Evolutionary conservation across 2,797 vertebrate genomes (phyloP).

Genomic region (Kryptopterus vitreolus): DNA sequence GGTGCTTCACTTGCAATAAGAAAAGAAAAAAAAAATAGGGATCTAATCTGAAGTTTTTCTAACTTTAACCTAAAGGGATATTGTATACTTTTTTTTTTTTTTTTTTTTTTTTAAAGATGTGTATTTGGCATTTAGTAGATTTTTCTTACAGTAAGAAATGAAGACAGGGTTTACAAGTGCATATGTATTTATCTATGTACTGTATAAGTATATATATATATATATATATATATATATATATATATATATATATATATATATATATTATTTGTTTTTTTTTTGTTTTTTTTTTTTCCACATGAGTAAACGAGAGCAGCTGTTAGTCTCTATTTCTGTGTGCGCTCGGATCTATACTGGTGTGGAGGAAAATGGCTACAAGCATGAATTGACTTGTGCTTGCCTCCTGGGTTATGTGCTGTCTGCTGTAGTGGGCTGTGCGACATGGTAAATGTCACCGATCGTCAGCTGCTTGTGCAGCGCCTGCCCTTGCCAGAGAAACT

Average conservation of each 20-base stretch:
- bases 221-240: too few species aligned
- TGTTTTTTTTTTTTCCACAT: neutral
- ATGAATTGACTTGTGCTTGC: constrained; percentile 57
- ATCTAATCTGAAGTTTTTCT: constrained; percentile 62
- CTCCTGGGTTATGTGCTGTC: constrained; percentile 56
- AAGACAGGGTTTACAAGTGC: constrained; percentile 10
- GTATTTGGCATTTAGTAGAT: constrained; percentile 44
- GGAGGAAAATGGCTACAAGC: constrained; percentile 52
- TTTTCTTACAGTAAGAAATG: constrained; percentile 23
- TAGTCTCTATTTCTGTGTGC: constrained; percentile 20
- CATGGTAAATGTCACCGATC: constrained; percentile 76
- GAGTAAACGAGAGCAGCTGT: constrained; percentile 8
- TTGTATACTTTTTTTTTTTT: constrained; percentile 1
- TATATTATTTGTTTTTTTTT: too few species aligned
- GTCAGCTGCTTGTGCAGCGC: constrained; percentile 66
- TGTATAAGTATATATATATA: too few species aligned
- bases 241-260: too few species aligned
- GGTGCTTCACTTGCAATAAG: constrained; percentile 54
- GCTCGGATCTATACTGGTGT: constrained; percentile 39
- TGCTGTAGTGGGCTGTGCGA: constrained; percentile 58
- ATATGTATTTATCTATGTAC: neutral
- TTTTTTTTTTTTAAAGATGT: constrained; percentile 45
- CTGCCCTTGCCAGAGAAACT: constrained; percentile 87
- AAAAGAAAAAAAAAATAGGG: constrained; percentile 60
- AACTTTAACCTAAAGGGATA: constrained; percentile 46